These are phyloP conservation scores for Anolis carolinensis DNA, from an alignment of 2,113 vertebrate species.

Conservation along the genomic window DNA sequence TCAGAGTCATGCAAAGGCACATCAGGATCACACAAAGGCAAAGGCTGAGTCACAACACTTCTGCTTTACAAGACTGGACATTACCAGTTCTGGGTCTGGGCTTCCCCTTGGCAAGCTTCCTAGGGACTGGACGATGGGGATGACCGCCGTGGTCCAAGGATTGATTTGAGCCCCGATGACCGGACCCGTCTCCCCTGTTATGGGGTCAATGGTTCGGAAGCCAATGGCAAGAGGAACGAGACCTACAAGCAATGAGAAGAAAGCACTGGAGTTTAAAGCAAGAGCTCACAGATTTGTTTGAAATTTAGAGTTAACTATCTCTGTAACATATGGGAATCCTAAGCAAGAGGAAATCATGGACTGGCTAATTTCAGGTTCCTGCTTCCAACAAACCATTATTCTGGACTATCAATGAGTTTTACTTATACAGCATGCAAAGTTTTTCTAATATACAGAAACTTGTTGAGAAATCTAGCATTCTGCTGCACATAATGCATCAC, in stretches of 20 bases:
- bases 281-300: neutral
- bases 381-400: too few species aligned
- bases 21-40: too few species aligned
- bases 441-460: too few species aligned
- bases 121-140: slow-evolving; percentile 80
- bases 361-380: too few species aligned
- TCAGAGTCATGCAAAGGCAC: too few species aligned
- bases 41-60: too few species aligned
- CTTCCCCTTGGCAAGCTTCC: slow-evolving; percentile 70
- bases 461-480: too few species aligned
- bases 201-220: slow-evolving; percentile 78
- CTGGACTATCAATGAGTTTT: too few species aligned
- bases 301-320: neutral
- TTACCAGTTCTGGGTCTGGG: slow-evolving; percentile 78
- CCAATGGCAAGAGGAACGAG: slow-evolving; percentile 84
- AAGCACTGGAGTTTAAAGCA: neutral
- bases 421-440: too few species aligned
- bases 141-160: slow-evolving; percentile 68
- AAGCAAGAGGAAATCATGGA: too few species aligned
- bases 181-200: slow-evolving; percentile 78
- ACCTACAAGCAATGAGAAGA: slow-evolving; percentile 69
- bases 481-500: too few species aligned
- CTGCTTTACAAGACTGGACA: neutral
- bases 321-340: neutral
- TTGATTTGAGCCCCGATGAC: slow-evolving; percentile 82